phyloP scores from a whole-genome alignment of 2,113 vertebrate genomes.

The Stigmatopora nigra region DNA sequence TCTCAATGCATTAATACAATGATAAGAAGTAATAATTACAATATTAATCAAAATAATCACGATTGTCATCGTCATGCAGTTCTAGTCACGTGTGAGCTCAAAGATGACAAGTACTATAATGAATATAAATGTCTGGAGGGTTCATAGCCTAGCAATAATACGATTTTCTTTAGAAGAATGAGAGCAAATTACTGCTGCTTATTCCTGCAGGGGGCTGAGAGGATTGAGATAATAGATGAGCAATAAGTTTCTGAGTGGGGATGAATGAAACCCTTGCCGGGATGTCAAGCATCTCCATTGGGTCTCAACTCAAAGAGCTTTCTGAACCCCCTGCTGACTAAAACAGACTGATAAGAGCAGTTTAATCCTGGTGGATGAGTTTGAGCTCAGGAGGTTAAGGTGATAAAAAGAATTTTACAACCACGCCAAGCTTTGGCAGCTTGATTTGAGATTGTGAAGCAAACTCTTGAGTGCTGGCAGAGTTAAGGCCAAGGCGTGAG shows the following conservation, averaged over 20 bases:
- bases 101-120: background rate
- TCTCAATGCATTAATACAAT: too few relatives aligned
- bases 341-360: constrained; percentile 29
- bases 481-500: constrained; percentile 43
- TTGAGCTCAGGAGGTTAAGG: constrained; percentile 17
- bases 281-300: constrained; percentile 8
- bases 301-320: constrained; percentile 24
- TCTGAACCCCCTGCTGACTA: constrained; percentile 11
- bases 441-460: constrained; percentile 32
- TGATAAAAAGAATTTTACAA: constrained; percentile 33
- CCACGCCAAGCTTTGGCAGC: constrained; percentile 20
- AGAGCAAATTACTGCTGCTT: constrained; percentile 26
- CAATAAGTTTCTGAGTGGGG: constrained; percentile 21
- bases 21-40: too few relatives aligned
- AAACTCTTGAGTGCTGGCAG: constrained; percentile 18
- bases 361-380: constrained; percentile 20
- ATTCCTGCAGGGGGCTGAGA: constrained; percentile 26
- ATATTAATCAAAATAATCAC: too few relatives aligned
- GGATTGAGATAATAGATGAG: constrained; percentile 25
- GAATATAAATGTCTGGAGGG: background rate
- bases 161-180: background rate
- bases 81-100: background rate
- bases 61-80: too few relatives aligned
- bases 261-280: constrained; percentile 18
- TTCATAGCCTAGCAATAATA: background rate